Evolutionary conservation across 2,797 vertebrate genomes (phyloP).

Genomic region (Urocyon cinereoargenteus): DNA sequence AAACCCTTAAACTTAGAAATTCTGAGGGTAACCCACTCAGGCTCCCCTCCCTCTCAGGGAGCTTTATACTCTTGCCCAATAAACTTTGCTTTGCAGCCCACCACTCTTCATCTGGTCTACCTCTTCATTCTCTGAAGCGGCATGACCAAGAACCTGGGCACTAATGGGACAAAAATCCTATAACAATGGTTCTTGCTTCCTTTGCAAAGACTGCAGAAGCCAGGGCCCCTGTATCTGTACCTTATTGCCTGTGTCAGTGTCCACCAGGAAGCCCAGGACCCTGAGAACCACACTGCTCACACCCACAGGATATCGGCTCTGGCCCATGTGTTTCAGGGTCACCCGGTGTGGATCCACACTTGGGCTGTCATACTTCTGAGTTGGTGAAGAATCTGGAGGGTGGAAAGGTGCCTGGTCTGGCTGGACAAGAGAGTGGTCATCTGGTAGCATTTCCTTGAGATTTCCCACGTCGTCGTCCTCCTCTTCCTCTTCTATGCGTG

Average conservation of each 20-base stretch:
- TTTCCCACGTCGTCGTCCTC: slow-evolving; percentile 75
- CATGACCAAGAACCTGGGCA: too few relatives aligned
- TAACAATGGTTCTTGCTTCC: neutral
- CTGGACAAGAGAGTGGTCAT: slow-evolving; percentile 40
- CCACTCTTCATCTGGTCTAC: too few relatives aligned
- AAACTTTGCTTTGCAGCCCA: too few relatives aligned
- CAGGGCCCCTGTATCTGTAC: slow-evolving; percentile 42
- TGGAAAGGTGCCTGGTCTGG: slow-evolving; percentile 66
- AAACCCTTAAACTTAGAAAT: too few relatives aligned
- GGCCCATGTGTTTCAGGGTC: slow-evolving; percentile 61
- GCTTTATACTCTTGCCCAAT: too few relatives aligned
- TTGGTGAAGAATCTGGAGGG: slow-evolving; percentile 19
- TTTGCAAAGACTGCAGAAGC: neutral
- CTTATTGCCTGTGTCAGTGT: slow-evolving; percentile 76
- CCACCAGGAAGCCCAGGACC: slow-evolving; percentile 81
- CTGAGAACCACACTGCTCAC: slow-evolving; percentile 65
- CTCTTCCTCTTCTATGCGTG: slow-evolving; percentile 83
- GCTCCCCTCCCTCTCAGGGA: too few relatives aligned
- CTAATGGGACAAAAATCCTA: too few relatives aligned
- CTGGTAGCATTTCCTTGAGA: slow-evolving; percentile 54
- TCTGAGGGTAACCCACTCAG: too few relatives aligned
- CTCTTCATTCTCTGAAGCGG: too few relatives aligned
- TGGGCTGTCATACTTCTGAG: neutral
- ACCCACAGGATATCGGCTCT: slow-evolving; percentile 37
- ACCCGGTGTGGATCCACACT: neutral